These are phyloP conservation scores for Aeoliscus strigatus DNA, from an alignment of 2,797 vertebrate genomes.

Conservation along the genomic window DNA sequence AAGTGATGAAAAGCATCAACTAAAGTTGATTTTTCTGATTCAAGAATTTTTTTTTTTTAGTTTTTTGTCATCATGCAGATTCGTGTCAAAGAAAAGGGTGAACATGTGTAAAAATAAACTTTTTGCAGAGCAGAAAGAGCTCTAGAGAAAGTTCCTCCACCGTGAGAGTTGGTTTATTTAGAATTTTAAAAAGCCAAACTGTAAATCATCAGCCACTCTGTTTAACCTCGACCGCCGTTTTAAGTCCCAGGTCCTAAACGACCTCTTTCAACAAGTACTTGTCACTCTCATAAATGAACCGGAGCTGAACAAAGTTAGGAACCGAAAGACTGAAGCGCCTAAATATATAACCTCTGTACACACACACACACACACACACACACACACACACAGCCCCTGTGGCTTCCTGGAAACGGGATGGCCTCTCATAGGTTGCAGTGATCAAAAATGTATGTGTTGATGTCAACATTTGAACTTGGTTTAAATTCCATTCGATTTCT, in stretches of 20 bases:
- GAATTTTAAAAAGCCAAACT: constrained; percentile 43
- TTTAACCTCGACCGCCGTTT: constrained; percentile 44
- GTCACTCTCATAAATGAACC: constrained; percentile 64
- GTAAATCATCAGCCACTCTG: constrained; percentile 45
- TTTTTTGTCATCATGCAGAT: no score
- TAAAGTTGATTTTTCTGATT: background rate
- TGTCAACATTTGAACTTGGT: constrained; percentile 69
- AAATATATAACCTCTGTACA: constrained; percentile 72
- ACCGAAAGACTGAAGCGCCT: constrained; percentile 38
- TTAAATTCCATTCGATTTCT: constrained; percentile 69
- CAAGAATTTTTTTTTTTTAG: background rate
- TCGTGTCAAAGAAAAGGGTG: background rate
- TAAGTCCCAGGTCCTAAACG: constrained; percentile 57
- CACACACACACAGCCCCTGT: constrained; percentile 30
- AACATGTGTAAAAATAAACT: background rate
- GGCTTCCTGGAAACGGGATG: constrained; percentile 54
- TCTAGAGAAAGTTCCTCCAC: constrained; percentile 23
- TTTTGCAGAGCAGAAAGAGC: constrained; percentile 2
- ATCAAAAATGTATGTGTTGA: constrained; percentile 72
- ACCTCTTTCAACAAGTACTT: constrained; percentile 62
- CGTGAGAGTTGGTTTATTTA: constrained; percentile 48
- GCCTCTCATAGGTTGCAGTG: constrained; percentile 49
- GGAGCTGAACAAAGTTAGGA: constrained; percentile 50
- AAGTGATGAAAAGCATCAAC: background rate
- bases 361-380: constrained; percentile 41